These are phyloP conservation scores for Chalcosyrphus nemorum DNA, from an alignment of 2,888 invertebrate species.

Conservation along the genomic window DNA sequence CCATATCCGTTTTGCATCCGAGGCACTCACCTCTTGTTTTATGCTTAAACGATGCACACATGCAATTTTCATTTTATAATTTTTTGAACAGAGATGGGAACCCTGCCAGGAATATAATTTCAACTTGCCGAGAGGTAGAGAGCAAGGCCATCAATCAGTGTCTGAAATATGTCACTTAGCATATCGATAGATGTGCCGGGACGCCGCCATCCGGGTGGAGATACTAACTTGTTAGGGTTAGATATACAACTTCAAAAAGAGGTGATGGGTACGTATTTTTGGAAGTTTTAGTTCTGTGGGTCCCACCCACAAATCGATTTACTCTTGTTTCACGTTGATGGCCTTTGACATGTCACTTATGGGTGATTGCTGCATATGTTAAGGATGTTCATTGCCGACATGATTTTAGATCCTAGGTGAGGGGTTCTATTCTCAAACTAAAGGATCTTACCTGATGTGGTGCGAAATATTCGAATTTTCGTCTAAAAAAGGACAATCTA, in stretches of 20 bases:
- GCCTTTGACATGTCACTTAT: conserved; percentile 3
- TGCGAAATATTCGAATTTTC: no score
- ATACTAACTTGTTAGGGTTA: conserved; percentile 29
- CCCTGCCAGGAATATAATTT: neutral
- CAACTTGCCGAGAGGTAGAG: neutral
- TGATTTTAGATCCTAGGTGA: no score
- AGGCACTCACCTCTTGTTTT: neutral
- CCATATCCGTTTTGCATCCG: neutral
- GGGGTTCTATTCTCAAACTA: no score
- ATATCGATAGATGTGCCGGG: conserved; percentile 22
- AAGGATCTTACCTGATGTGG: no score
- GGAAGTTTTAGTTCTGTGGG: conserved; percentile 2
- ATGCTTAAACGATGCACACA: conserved; percentile 10
- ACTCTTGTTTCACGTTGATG: conserved; percentile 11
- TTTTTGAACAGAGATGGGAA: neutral
- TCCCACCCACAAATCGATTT: conserved; percentile 31
- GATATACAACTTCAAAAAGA: neutral
- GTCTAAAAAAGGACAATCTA: no score
- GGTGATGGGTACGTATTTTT: no score
- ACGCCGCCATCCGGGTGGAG: conserved; percentile 10
- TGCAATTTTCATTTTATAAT: conserved; percentile 25
- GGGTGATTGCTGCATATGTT: conserved; percentile 3
- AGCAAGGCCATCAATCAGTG: conserved; percentile 57
- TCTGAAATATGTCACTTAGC: conserved; percentile 48
- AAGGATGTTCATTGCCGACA: neutral